These are phyloP conservation scores for Rhynchotus rufescens DNA, from an alignment of 2,797 vertebrate genomes.

Conservation along the genomic window DNA sequence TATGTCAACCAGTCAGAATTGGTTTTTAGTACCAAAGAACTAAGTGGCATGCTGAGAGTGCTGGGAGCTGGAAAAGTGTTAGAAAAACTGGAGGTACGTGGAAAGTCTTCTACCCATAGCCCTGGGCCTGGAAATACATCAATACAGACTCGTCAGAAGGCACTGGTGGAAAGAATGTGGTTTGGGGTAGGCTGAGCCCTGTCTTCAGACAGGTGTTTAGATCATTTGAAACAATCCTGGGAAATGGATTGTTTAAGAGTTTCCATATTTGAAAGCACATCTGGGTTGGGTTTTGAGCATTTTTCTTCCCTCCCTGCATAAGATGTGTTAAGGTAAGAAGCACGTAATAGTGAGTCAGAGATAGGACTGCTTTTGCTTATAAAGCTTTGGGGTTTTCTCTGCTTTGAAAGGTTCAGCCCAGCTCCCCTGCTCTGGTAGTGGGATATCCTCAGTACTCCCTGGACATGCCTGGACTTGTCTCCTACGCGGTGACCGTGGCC, in stretches of 20 bases:
- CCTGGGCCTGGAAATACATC: background rate
- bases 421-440: slow-evolving; percentile 40
- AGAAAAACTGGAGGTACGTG: slow-evolving; percentile 62
- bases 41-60: slow-evolving; percentile 31
- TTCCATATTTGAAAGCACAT: background rate
- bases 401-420: slow-evolving; percentile 51
- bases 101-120: too few relatives aligned
- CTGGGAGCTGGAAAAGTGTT: slow-evolving; percentile 66
- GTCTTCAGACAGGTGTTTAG: background rate
- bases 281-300: too few relatives aligned
- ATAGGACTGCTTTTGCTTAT: background rate
- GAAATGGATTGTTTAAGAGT: too few relatives aligned
- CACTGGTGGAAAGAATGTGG: too few relatives aligned
- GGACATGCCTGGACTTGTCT: slow-evolving; percentile 13
- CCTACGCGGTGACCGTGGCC: slow-evolving; percentile 18
- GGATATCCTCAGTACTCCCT: background rate
- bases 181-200: background rate
- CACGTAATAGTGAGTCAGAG: too few relatives aligned
- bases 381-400: background rate
- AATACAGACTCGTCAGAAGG: background rate
- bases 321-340: background rate
- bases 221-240: background rate
- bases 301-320: background rate
- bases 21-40: slow-evolving; percentile 37
- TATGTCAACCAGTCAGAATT: slow-evolving; percentile 68